Conservation (phyloP, 2,797 vertebrate species). For the Synaphobranchus kaupii region DNA sequence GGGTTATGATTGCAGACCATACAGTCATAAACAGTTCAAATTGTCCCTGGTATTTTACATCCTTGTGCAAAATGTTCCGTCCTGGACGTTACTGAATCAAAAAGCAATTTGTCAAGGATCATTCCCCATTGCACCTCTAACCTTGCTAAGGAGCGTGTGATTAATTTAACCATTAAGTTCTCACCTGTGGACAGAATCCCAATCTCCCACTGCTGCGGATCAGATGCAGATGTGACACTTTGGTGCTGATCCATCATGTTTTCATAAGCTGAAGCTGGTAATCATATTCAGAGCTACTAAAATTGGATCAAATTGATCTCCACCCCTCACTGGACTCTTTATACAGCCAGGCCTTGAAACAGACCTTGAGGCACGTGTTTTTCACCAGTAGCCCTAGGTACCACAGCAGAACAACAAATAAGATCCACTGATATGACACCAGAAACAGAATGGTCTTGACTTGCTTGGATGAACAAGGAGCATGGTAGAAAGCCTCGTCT, state of each 20-base stretch:
- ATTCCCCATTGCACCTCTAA: background rate
- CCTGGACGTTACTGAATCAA: background rate
- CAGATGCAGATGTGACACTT: background rate
- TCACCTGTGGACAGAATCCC: background rate
- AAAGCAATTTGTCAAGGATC: background rate
- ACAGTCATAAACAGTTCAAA: conserved; percentile 6
- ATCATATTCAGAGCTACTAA: background rate
- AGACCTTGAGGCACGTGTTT: too few relatives aligned
- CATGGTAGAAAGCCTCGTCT: background rate
- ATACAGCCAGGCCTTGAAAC: background rate
- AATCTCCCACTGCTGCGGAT: background rate
- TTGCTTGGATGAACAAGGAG: background rate
- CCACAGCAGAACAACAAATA: background rate
- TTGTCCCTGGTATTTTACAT: background rate
- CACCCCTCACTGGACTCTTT: background rate
- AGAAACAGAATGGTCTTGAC: background rate
- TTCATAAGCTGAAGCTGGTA: too few relatives aligned
- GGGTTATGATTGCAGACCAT: background rate
- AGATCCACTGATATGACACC: background rate
- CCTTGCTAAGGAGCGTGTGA: background rate
- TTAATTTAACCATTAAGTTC: background rate
- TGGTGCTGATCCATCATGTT: too few relatives aligned
- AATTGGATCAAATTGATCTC: background rate
- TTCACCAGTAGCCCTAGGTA: too few relatives aligned
- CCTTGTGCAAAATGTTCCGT: background rate